These are phyloP conservation scores for Grammomys surdaster DNA, from an alignment of 2,113 vertebrate genomes.

Conservation along the genomic window DNA sequence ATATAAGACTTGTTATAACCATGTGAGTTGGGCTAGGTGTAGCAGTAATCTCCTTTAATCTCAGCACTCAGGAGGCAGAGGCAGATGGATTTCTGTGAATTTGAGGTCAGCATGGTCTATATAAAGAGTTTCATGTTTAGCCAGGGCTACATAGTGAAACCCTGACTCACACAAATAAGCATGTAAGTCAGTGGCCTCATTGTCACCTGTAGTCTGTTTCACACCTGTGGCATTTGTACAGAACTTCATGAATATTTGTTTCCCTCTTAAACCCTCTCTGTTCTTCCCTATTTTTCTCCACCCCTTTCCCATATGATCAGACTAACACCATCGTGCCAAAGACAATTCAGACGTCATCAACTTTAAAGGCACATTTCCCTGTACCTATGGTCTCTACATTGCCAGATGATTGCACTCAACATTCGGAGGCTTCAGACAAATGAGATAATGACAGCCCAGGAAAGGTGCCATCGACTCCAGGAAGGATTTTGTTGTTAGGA, in stretches of 20 bases:
- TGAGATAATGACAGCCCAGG: constrained; percentile 25
- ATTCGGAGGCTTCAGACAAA: constrained; percentile 60
- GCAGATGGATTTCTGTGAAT: background rate
- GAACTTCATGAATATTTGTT: background rate
- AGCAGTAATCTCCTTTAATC: background rate
- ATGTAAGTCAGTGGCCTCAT: background rate
- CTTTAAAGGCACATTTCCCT: background rate
- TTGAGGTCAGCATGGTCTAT: background rate
- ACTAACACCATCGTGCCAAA: background rate
- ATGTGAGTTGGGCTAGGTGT: background rate
- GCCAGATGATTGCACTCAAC: constrained; percentile 31
- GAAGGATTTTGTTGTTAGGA: constrained; percentile 56
- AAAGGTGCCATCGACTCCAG: background rate
- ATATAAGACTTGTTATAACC: background rate
- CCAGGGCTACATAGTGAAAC: background rate
- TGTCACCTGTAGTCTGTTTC: background rate
- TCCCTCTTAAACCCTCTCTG: background rate
- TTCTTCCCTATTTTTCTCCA: background rate
- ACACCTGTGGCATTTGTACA: background rate
- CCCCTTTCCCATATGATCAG: no score
- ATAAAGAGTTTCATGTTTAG: background rate
- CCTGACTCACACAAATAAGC: background rate
- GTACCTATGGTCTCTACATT: background rate
- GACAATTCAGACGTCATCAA: background rate
- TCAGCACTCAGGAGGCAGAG: background rate